phyloP scores from a whole-genome alignment of 2,113 vertebrate species.

The Cygnus atratus region DNA sequence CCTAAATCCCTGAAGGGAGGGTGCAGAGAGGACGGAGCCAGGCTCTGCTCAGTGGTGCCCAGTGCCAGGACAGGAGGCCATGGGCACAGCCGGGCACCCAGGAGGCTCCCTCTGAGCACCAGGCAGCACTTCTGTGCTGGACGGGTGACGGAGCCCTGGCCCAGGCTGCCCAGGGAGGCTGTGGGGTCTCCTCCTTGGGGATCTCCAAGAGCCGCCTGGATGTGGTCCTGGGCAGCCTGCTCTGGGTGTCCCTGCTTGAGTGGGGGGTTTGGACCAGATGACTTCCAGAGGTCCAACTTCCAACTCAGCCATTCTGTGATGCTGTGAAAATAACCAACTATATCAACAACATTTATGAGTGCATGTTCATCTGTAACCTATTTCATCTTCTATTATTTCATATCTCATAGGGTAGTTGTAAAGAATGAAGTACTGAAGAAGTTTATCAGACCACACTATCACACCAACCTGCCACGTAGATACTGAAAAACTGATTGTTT shows the following conservation, averaged over 20 bases:
- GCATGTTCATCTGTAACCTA: neutral
- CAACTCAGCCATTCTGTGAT: neutral
- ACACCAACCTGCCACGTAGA: neutral
- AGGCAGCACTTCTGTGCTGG: neutral
- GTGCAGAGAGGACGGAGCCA: neutral
- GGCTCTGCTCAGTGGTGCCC: neutral
- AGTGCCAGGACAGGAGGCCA: neutral
- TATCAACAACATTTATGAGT: neutral
- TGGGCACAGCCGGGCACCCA: neutral
- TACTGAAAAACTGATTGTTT: neutral
- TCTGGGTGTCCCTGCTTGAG: neutral
- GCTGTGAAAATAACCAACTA: neutral
- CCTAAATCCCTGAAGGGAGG: neutral
- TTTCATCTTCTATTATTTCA: neutral
- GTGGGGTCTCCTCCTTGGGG: neutral
- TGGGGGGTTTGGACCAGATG: neutral
- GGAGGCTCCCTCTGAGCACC: neutral
- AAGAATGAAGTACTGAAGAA: neutral
- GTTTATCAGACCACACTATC: neutral
- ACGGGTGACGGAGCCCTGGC: neutral
- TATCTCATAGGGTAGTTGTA: neutral
- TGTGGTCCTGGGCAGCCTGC: neutral
- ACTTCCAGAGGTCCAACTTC: neutral
- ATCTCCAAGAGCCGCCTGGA: neutral
- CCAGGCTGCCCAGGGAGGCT: neutral